Percentiles rank a stretch among this genome's conserved stretches.
phyloP scores from a whole-genome alignment of 2,113 vertebrate species.

The Cinclus mexicanus region DNA sequence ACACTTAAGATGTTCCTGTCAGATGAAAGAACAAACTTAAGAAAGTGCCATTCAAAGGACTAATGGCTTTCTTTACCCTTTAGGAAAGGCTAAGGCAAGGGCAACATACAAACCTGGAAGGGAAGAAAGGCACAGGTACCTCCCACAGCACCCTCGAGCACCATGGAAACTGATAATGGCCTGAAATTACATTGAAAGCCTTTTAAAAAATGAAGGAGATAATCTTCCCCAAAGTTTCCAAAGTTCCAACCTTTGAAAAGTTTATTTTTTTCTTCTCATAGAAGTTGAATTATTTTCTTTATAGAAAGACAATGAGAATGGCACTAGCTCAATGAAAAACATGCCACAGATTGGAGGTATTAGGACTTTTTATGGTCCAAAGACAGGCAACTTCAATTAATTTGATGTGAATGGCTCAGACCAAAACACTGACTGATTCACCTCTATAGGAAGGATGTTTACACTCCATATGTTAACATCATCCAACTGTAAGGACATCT shows the following conservation, averaged over 20 bases:
- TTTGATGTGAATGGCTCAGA: not conserved
- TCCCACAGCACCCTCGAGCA: not conserved
- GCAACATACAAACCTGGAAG: not conserved
- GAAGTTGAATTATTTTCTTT: not conserved
- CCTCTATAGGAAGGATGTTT: not conserved
- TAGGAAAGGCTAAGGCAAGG: not conserved
- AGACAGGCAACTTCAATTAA: not conserved
- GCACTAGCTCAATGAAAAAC: not conserved
- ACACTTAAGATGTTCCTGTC: not conserved
- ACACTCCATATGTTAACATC: not conserved
- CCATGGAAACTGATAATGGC: not conserved
- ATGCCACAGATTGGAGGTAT: rapidly evolving
- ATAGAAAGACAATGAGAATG: not conserved
- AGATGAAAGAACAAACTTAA: not conserved
- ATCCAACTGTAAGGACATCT: not conserved
- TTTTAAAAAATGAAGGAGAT: not conserved
- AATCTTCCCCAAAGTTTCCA: not conserved
- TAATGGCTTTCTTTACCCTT: not conserved
- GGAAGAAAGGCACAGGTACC: not conserved
- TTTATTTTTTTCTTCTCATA: not conserved
- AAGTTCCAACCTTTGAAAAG: not conserved
- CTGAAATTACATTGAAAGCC: not conserved
- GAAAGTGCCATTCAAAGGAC: not conserved
- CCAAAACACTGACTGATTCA: not conserved
- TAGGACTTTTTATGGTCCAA: not conserved